phyloP scores from a whole-genome alignment of 2,888 invertebrate species.

The Peribatodes rhomboidaria region DNA sequence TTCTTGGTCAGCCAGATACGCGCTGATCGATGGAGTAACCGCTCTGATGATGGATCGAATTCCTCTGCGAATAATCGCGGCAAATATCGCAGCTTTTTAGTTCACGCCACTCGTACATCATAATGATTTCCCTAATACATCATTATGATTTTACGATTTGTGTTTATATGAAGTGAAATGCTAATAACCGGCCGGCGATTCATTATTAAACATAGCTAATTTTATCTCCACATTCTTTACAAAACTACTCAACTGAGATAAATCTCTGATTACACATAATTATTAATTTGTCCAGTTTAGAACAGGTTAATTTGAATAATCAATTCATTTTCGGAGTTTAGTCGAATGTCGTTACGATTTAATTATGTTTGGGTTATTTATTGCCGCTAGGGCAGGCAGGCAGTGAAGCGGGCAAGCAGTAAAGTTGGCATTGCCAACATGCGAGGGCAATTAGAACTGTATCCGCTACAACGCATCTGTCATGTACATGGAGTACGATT shows the following conservation, averaged over 20 bases:
- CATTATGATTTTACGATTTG: not conserved
- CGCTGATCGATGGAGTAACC: not conserved
- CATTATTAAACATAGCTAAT: slow-evolving; percentile 5
- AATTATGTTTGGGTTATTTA: slow-evolving; percentile 28
- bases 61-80: not conserved
- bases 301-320: slow-evolving; percentile 33
- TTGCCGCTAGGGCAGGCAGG: slow-evolving; percentile 1
- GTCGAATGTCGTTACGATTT: slow-evolving; percentile 17
- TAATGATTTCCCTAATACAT: too few relatives aligned
- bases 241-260: slow-evolving; percentile 10
- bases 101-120: not conserved
- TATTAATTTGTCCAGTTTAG: slow-evolving; percentile 9
- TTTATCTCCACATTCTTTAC: slow-evolving; percentile 6
- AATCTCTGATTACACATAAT: slow-evolving; percentile 12
- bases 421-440: slow-evolving; percentile 9
- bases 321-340: slow-evolving; percentile 11
- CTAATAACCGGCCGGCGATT: not conserved
- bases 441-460: not conserved
- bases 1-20: not conserved
- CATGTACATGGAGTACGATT: not conserved
- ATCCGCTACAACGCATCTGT: slow-evolving; percentile 4
- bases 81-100: not conserved
- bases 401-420: not conserved
- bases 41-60: slow-evolving; percentile 3
- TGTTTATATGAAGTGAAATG: not conserved